Conservation (phyloP, 2,113 vertebrate species). For the Clinocottus analis region DNA sequence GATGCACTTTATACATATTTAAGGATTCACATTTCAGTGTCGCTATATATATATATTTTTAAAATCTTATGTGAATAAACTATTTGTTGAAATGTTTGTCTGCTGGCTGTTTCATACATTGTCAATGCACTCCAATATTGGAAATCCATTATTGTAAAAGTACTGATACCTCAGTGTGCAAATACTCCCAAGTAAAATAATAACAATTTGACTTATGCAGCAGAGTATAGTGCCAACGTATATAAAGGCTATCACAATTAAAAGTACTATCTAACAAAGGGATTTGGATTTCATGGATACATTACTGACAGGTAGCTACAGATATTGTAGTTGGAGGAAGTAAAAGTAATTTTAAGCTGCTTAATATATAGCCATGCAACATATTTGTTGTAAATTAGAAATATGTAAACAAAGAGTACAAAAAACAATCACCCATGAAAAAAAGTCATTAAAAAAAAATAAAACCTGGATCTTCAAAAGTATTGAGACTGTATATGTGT, state of each 20-base stretch:
- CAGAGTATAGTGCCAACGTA: neutral
- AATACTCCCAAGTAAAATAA: neutral
- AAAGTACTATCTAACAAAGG: neutral
- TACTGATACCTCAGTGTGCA: neutral
- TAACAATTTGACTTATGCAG: neutral
- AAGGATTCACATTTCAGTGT: neutral
- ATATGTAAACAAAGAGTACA: no score
- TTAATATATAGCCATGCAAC: neutral
- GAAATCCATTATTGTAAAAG: no score
- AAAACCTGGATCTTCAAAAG: neutral
- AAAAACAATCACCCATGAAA: no score
- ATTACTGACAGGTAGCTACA: neutral
- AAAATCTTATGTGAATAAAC: constrained; percentile 32
- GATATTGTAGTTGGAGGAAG: neutral
- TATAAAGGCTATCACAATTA: neutral
- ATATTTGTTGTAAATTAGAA: no score
- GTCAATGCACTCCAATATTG: neutral
- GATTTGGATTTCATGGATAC: neutral
- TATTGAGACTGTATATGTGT: no score
- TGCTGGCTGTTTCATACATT: neutral
- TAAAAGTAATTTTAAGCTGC: neutral
- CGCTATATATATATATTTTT: neutral
- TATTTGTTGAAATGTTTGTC: neutral
- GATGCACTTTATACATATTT: constrained; percentile 20
- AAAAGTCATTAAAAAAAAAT: no score